Percentiles rank a stretch among this genome's conserved stretches.
Evolutionary conservation across 53 echinoderm and acorn worm species (phyloP).

Genomic region (Zoroaster sp.): DNA sequence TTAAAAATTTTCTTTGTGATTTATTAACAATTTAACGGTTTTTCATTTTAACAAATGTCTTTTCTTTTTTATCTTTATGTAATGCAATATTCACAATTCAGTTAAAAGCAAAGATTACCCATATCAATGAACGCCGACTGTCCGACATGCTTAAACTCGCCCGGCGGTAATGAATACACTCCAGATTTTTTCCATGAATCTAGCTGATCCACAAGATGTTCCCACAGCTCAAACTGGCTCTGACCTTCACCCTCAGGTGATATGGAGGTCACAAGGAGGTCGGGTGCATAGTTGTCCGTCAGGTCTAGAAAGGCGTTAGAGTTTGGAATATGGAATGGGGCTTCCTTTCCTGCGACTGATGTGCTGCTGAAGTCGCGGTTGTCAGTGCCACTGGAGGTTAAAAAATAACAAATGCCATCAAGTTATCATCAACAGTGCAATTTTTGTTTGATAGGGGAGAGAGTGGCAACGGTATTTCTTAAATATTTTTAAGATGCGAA

Average conservation of each 20-base stretch:
- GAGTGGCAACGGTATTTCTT: no score
- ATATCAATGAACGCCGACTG: conserved; percentile 85
- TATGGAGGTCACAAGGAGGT: conserved; percentile 68
- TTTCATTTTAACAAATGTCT: no score
- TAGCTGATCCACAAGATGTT: neutral
- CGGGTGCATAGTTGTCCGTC: conserved; percentile 59
- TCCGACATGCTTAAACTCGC: conserved; percentile 55
- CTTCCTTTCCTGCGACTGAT: neutral
- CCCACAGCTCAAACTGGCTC: conserved; percentile 58
- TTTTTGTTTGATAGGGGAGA: no score
- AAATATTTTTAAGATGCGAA: no score
- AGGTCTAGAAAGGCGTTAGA: conserved; percentile 81
- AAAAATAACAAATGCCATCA: neutral
- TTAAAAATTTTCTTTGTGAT: neutral
- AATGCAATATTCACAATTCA: no score
- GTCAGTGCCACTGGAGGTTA: conserved; percentile 4
- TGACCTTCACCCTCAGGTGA: neutral
- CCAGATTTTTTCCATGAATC: conserved; percentile 5
- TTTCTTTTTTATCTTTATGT: no score
- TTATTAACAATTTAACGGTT: neutral
- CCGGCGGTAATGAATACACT: neutral
- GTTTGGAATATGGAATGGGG: conserved; percentile 64
- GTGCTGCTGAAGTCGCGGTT: conserved; percentile 5
- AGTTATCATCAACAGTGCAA: neutral
- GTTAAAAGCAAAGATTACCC: conserved; percentile 60